Evolutionary conservation across 30 jellyfish, hydroid and myxozoan genomes (phyloP), one percentile per base, ranked within the genome.

Genomic region (Hydractinia echinata): DNA sequence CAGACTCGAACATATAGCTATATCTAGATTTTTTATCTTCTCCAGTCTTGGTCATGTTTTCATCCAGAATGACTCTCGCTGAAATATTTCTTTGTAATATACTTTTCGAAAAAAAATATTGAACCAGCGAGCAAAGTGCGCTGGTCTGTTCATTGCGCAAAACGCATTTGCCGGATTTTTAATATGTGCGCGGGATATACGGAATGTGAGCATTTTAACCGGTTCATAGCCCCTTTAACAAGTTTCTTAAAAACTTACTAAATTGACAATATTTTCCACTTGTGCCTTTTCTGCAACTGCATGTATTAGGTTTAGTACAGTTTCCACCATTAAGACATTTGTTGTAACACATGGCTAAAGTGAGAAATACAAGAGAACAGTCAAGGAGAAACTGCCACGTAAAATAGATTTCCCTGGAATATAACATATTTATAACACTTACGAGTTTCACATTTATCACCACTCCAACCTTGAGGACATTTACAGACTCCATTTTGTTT

Each of bases 401-500:
- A 30, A 30, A 0, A 30, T 2, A 30, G 44, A 30, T 30, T 30
- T 30, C 81, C 44, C 9, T 71, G 7, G 0, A 71, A 19, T 9
- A 11, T 1, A 50, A 16, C 4, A 6, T 20, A 15, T 10, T 6
- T 30, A 51, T 10, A 56, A 16, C 20, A 72, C 87, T 16, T 61
- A 89, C 96, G 84, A 66, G 53, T 81, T 52, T 67, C 84, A 72
- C 96, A 89, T 51, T 66, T 74, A 4, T 66, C 70, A 10, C 96
- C 96, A 16, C 82, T 44, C 96, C 96, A 89, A 7, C 92, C 92
- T 10, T 87, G 50, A 4, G 79, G 81, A 74, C 96, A 89, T 30
- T n/a, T 58, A 53, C 96, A 89, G 14, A 68, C 53, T 4, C 94
- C 53, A 10, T 64, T 55, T 51, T 81, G 82, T 18, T 69, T 80